A percentile compares a stretch with the other conserved stretches of the same genome.
These are phyloP conservation scores for Cerastoderma edule DNA, from an alignment of 2,888 invertebrate genomes.

Conservation along the genomic window DNA sequence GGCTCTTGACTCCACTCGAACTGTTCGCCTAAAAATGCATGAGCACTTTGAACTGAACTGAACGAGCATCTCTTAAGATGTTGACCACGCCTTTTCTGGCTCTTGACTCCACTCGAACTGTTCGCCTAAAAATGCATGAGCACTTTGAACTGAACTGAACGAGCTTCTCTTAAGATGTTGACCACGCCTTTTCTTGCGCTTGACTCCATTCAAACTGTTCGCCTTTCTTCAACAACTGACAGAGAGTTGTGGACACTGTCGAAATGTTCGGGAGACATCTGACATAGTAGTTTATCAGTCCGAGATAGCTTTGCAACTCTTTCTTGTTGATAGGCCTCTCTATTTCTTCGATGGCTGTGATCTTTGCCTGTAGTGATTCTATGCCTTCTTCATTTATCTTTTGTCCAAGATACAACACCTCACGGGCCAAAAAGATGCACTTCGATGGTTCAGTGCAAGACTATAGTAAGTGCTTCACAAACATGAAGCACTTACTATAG, in stretches of 20 bases:
- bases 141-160: conserved; percentile 43
- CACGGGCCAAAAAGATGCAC: conserved; percentile 59
- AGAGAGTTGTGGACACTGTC: conserved; percentile 63
- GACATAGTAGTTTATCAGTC: conserved; percentile 72
- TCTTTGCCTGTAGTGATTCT: conserved; percentile 53
- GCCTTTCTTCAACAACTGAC: conserved; percentile 56
- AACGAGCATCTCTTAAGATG: no score
- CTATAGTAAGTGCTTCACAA: no score
- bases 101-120: no score
- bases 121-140: conserved; percentile 79
- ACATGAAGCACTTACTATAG: no score
- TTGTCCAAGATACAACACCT: conserved; percentile 69
- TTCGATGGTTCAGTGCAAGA: no score
- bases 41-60: no score
- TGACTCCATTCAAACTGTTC: conserved; percentile 54
- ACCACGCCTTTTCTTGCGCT: conserved; percentile 55
- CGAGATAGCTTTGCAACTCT: conserved; percentile 70
- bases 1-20: no score
- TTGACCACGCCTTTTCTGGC: no score
- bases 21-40: no score
- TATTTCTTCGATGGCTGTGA: conserved; percentile 67
- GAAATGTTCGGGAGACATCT: conserved; percentile 39
- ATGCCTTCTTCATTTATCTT: conserved; percentile 60
- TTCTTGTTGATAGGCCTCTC: conserved; percentile 67
- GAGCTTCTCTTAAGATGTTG: conserved; percentile 57